Conservation (phyloP, 1,140 invertebrate genomes). For the Cydia fagiglandana region DNA sequence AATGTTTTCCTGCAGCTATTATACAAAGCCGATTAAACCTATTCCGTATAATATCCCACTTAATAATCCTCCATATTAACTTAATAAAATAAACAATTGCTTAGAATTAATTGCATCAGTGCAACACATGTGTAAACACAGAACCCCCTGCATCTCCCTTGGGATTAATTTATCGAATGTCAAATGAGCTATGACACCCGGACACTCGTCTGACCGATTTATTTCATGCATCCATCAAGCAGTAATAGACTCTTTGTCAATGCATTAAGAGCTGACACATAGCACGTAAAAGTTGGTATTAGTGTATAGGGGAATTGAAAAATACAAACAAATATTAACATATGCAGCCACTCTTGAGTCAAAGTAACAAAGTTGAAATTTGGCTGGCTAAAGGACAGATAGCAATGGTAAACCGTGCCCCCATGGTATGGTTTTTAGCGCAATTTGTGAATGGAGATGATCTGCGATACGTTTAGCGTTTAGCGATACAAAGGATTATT, state of each 20-base stretch:
- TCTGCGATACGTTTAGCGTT: slow-evolving; percentile 25
- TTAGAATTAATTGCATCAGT: slow-evolving; percentile 28
- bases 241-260: background rate
- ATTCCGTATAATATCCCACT: slow-evolving; percentile 32
- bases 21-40: slow-evolving; percentile 25
- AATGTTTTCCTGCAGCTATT: slow-evolving; percentile 11
- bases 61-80: slow-evolving; percentile 31
- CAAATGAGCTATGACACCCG: slow-evolving; percentile 30
- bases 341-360: background rate
- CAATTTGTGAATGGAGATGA: slow-evolving; percentile 32
- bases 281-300: background rate
- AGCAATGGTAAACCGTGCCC: background rate
- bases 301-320: background rate
- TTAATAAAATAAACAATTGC: slow-evolving; percentile 32
- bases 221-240: background rate
- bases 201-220: background rate
- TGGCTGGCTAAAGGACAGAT: background rate
- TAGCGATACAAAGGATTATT: slow-evolving; percentile 24
- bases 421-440: slow-evolving; percentile 16
- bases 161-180: slow-evolving; percentile 30
- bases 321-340: slow-evolving; percentile 16
- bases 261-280: background rate
- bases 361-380: background rate
- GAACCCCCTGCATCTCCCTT: slow-evolving; percentile 22
- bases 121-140: slow-evolving; percentile 32